Base-by-base conservation (phyloP, 1,140 invertebrate genomes). In the Drosophila arizonae region DNA sequence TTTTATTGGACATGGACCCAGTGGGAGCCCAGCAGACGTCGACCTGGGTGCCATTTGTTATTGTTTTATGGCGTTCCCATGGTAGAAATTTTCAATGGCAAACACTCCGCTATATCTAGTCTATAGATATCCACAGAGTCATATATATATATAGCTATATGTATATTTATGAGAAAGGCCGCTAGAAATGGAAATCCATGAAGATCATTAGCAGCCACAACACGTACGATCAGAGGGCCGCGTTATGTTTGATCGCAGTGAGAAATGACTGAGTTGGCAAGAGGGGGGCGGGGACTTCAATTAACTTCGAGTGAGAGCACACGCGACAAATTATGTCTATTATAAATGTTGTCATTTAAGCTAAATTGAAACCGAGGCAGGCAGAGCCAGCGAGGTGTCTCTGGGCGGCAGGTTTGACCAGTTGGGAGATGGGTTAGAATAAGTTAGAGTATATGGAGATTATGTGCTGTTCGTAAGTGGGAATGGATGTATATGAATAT, bases 1-100 rank as follows among this genome's bases (percentile, higher is more conserved):
- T 87, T 87, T 87, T 84, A 88, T 80, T 88, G 84, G 63, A 62
- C 77, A 21, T 46, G 41, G 45, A 55, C n/a, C 36, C 33, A 55
- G 41, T 28, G 24, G 26, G 36, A 28, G 30, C 26, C 15, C 43
- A 33, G 33, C 48, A 24, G 48, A 5, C 48, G 5, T 11, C 48
- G 24, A 21, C 10, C 48, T 28, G 48, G 43, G 57, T 48, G 30
- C 15, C 51, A 15, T 58, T 67, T 51, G 28, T 61, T 54, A 60
- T 65, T 72, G 41, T 61, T 54, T 71, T 66, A 61, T 55, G 62
- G n/a, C 45, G 55, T 71, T 63, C 66, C 65, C 65, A 73, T 56
- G 64, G 54, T 46, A 17, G 13, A 61, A 63, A 55, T 56, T 71
- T 71, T 64, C 51, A 57, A 57, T 57, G 33, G 45, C 64, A 67